Base-by-base conservation (phyloP, 92 coral and sea anemone species). In the Zoanthus solanderi region DNA sequence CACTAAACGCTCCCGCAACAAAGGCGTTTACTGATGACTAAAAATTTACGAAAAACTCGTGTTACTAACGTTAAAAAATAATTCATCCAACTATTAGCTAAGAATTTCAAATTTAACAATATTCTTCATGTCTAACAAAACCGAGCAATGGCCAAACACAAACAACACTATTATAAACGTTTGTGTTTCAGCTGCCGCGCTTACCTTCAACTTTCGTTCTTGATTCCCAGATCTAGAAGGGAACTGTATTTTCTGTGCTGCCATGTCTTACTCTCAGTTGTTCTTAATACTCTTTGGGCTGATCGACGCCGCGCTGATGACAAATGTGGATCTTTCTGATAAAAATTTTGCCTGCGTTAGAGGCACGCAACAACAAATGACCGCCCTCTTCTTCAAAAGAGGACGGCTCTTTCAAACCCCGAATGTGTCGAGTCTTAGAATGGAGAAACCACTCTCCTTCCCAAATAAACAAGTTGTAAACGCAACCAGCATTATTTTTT, bases 1-100 rank as follows among this genome's bases (percentile, higher is more conserved):
- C 99, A 83, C 99, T 97, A 76, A 97, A 93, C n/a, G 97, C 91
- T 28, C 99, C 99, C n/a, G 97, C 98, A 15, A 94, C 66, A 71
- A 97, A 92, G 9, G 98, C 99, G 58, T 92, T 97, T 18, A 85
- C 83, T 56, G 96, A 93, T 52, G 85, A 60, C 96, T 93, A 86
- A 47, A 78, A 31, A 2, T 14, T 14, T 5, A 11, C 11, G 6
- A 58, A 58, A 16, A 58, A 58, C 16, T 14, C 15, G 4, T 2
- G 23, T 58, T 58, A 58, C 12, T 0, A 54, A 10, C 60, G 15
- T 9, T 2, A 4, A 54, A 14, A 37, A 37, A 37, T 37, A 37
- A 37, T 37, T 37, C 4, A 17, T 0, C 8, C 10, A 63, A 23
- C 69, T 23, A 63, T 3, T 1, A 7, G 28, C 23, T 1, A 17